Base-by-base conservation (phyloP, 2,113 vertebrate genomes). In the Progne subis region DNA sequence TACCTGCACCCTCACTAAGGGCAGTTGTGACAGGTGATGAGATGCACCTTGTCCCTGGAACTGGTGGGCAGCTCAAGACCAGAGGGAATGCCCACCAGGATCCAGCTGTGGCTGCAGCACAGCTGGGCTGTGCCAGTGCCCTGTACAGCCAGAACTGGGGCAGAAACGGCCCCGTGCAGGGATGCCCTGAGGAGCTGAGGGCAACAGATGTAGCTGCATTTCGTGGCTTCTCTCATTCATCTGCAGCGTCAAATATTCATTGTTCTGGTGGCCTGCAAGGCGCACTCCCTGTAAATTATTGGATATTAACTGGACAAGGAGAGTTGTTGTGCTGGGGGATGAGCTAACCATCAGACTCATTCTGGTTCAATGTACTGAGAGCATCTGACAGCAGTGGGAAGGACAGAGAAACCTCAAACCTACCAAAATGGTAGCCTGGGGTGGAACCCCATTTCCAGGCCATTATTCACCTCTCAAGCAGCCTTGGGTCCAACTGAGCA, bases 401-500 rank as follows among this genome's bases (percentile, higher is more conserved):
- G 37, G 21, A 50, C 71, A 82, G 47, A 71, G 34, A 59, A 82
- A 52, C 39, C 74, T 43, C 24, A 5, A 39, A n/a, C 19, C 19
- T 21, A 41, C 26, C 17, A 11, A 57, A 61, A 59, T 11, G 10
- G 12, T 20, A 46, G 18, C 43, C 29, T 60, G 64, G 43, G 37
- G 28, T 59, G 39, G 18, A 14, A 60, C 5, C 1, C 4, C 11
- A 5, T 59, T 76, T 52, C 44, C 46, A 74, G 55, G 52, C 59
- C n/a, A 5, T 31, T 31, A 6, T 46, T 50, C 56, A 63, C 15
- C 21, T 75, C 56, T 18, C 31, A 7, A n/a, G 55, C 60, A 78
- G 29, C 2, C 0, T 26, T 34, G 46, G 16, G 20, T 65, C n/a
- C 28, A 34, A 3, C 34, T 2, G 2, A 68, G 10, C 43, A 55